Evolutionary conservation across 1,140 invertebrate species (phyloP).

Genomic region (Sitophilus oryzae): DNA sequence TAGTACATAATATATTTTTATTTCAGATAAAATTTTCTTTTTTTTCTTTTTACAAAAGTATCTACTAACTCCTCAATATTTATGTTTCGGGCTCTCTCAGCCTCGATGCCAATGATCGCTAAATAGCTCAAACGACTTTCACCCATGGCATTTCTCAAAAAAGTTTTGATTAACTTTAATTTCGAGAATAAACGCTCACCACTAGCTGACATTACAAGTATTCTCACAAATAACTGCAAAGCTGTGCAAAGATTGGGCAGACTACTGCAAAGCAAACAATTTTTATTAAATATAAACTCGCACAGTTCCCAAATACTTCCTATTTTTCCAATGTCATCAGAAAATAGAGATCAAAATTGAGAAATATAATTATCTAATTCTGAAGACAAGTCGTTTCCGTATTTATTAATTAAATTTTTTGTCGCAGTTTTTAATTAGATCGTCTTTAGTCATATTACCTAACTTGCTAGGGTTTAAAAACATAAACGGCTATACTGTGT

Average conservation of each 20-base stretch:
- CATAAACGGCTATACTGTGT: too few species aligned
- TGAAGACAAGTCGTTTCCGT: too few species aligned
- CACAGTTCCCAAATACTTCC: neutral
- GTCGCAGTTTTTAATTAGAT: too few species aligned
- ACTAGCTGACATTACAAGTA: conserved; percentile 22
- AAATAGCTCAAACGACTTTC: conserved; percentile 34
- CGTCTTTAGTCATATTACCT: too few species aligned
- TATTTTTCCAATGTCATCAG: neutral
- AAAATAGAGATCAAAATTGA: too few species aligned
- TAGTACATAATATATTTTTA: too few species aligned
- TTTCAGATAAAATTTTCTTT: too few species aligned
- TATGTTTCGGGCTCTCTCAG: conserved; percentile 23
- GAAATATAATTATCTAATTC: too few species aligned
- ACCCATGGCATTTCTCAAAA: conserved; percentile 35
- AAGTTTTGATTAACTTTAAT: conserved; percentile 38
- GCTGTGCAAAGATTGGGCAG: conserved; percentile 19
- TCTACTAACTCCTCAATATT: conserved; percentile 24
- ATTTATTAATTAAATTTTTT: too few species aligned
- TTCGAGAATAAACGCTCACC: conserved; percentile 28
- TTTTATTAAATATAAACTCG: neutral
- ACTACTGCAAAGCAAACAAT: neutral
- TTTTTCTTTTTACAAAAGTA: too few species aligned
- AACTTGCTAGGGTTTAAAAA: too few species aligned
- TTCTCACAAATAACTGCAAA: conserved; percentile 20
- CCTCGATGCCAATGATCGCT: conserved; percentile 26